Evolutionary conservation across 2,113 vertebrate genomes (phyloP).

Genomic region (Sphyrna mokarran): DNA sequence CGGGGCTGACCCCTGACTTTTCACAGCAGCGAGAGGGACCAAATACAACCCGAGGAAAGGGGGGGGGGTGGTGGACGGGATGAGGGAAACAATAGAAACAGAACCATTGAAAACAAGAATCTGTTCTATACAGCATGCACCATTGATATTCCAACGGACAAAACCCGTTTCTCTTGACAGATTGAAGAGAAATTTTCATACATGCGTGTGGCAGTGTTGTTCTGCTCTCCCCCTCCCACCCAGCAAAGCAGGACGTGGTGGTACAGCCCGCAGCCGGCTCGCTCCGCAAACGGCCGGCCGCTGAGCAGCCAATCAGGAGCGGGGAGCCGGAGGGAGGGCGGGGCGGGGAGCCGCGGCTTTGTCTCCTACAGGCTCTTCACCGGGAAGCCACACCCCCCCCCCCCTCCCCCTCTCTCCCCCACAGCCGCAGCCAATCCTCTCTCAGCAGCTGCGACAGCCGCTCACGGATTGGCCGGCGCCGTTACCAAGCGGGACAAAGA

Average conservation of each 20-base stretch:
- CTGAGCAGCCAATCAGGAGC: background rate
- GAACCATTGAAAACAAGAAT: background rate
- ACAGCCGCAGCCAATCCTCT: conserved; percentile 48
- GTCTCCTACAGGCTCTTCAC: background rate
- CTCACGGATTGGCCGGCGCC: conserved; percentile 50
- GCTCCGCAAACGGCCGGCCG: background rate
- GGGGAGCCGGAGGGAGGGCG: no score
- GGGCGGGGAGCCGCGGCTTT: background rate
- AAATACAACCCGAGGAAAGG: conserved; percentile 36
- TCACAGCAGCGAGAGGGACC: conserved; percentile 48
- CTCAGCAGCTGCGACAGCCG: conserved; percentile 42
- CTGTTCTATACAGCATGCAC: background rate
- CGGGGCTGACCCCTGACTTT: conserved; percentile 43
- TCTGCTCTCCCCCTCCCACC: background rate
- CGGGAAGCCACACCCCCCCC: background rate
- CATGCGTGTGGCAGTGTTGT: background rate
- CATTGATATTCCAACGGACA: background rate
- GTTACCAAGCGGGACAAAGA: conserved; percentile 68
- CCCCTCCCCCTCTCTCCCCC: background rate
- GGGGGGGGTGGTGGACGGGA: background rate
- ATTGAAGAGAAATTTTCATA: background rate
- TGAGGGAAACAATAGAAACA: background rate
- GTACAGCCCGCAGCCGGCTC: background rate
- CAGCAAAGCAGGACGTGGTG: background rate
- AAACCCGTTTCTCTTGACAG: background rate